These are phyloP conservation scores for Trinorchestia longiramus DNA, from an alignment of 1,140 invertebrate genomes.

Conservation along the genomic window DNA sequence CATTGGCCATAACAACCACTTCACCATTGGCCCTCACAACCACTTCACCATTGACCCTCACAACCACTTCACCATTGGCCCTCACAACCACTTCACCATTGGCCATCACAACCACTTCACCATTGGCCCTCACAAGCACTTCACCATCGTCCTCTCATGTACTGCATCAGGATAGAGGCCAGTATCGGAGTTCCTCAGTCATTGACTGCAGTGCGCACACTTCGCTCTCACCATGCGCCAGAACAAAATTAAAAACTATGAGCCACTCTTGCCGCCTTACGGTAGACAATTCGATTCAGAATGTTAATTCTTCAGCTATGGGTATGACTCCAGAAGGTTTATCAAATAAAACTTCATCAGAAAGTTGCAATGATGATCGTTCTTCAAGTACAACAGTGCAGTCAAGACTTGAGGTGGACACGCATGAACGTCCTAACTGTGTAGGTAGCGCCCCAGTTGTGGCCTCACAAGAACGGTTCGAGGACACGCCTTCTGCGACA, in stretches of 20 bases:
- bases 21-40: neutral
- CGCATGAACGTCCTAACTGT: neutral
- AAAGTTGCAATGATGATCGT: neutral
- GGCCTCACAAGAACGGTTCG: neutral
- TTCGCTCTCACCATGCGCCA: neutral
- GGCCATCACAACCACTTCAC: too few relatives aligned
- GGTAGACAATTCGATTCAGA: neutral
- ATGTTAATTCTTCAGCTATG: neutral
- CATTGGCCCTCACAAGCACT: too few relatives aligned
- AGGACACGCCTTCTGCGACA: neutral
- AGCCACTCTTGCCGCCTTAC: too few relatives aligned
- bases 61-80: neutral
- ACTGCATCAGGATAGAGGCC: neutral
- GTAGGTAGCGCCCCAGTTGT: neutral
- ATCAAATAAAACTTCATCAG: neutral
- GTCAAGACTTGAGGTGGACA: neutral
- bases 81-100: neutral
- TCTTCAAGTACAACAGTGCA: neutral
- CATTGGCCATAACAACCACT: too few relatives aligned
- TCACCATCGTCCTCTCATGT: too few relatives aligned
- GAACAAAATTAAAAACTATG: neutral
- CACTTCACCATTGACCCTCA: neutral
- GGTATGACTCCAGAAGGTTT: neutral
- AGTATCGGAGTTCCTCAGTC: neutral
- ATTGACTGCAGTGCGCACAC: neutral